Evolutionary conservation across 2,113 vertebrate species (phyloP).

Genomic region (Orientallactaga bullata): DNA sequence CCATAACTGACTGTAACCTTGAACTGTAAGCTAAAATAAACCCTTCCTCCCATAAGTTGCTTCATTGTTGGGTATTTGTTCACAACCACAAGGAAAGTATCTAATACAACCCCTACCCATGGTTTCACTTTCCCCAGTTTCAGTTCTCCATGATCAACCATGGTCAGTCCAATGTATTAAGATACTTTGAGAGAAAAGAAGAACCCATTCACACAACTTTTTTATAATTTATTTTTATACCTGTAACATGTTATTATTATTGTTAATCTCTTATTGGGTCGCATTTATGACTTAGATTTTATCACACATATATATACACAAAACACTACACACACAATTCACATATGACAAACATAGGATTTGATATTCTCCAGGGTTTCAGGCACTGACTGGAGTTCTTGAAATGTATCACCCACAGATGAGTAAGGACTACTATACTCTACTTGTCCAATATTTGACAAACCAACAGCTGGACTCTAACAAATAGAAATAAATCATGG

Average conservation of each 20-base stretch:
- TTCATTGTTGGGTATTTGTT: no score
- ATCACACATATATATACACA: background rate
- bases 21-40: no score
- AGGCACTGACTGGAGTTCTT: background rate
- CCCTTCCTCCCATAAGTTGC: no score
- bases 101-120: background rate
- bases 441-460: conserved; percentile 26
- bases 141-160: background rate
- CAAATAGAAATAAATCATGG: conserved; percentile 35
- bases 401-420: background rate
- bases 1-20: no score
- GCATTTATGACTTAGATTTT: conserved; percentile 15
- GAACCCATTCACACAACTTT: background rate
- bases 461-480: conserved; percentile 24
- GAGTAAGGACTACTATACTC: background rate
- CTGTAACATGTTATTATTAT: conserved; percentile 6
- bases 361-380: background rate
- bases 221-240: background rate
- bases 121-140: background rate
- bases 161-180: background rate
- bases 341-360: background rate
- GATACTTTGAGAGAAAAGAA: background rate
- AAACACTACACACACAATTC: background rate
- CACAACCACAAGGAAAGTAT: no score
- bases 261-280: background rate